Evolutionary conservation across 2,888 invertebrate species (phyloP), one percentile per base, ranked within the genome.

Genomic region (Bruchidius siliquastri): DNA sequence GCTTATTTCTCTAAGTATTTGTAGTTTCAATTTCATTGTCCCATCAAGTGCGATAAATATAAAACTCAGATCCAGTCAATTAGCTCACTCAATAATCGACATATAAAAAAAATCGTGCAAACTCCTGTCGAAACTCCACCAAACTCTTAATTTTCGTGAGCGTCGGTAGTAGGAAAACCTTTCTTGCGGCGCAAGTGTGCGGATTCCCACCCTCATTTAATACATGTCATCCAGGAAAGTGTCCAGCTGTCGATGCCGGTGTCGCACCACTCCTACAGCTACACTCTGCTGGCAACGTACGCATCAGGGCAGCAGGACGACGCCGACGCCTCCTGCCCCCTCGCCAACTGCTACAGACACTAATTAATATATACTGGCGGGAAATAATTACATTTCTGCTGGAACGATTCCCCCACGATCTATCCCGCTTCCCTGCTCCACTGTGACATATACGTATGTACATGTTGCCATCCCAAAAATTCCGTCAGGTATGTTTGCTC

Each of bases 321-420:
- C 68, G 2, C 2, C 20, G n/a, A 67, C 67, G n/a, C 83, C 84
- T 85, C 84, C 84, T 83, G 85, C 85, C 20, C 21, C 67, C 84
- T 83, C 83, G 82, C 82, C 85, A 82, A 84, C 84, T 86, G 86
- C 84, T 84, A 81, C 84, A 86, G 86, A 85, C 86, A 84, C 86
- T 86, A 86, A 87, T 87, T 87, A 87, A 86, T 86, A 86, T 86
- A 85, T 85, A 85, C 85, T 85, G 81, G 81, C 81, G 83, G 85
- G 84, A 85, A 85, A 84, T 82, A 83, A 83, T 83, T 83, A 81
- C 83, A 81, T 83, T 83, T 83, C 82, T 82, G 77, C 75, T 76
- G 76, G 74, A 73, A 78, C 68, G 68, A 22, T 22, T 68, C 22
- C 22, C 68, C 49, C 49, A 49, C 49, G 13, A 49, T 13, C 6